Conservation (phyloP, 2,888 invertebrate species). For the Pterostichus niger region DNA sequence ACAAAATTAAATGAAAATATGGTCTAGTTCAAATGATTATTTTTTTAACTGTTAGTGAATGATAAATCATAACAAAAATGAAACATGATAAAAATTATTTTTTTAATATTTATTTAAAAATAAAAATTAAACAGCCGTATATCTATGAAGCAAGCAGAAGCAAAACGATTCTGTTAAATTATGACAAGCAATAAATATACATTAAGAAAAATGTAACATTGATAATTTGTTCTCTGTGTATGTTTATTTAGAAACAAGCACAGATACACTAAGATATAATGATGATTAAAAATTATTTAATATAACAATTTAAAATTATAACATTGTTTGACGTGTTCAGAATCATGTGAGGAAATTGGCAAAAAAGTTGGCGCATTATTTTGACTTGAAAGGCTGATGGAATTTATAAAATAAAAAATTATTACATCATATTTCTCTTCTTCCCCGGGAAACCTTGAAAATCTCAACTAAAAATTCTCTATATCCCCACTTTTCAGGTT, state of each 20-base stretch:
- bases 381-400: constrained; percentile 11
- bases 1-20: neutral
- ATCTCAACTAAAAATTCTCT: constrained; percentile 19
- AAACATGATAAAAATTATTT: no score
- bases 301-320: neutral
- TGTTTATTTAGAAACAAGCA: neutral
- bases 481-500: neutral
- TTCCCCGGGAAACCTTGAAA: constrained; percentile 50
- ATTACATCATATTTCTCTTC: constrained; percentile 51
- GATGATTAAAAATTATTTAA: no score
- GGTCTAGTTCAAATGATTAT: no score
- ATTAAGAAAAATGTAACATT: neutral
- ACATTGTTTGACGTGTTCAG: constrained; percentile 2
- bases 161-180: neutral
- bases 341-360: constrained; percentile 46
- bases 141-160: neutral
- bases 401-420: constrained; percentile 37
- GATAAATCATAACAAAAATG: no score
- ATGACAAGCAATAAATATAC: neutral
- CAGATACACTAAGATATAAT: no score
- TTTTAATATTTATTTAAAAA: no score
- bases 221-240: neutral
- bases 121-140: neutral
- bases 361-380: neutral
- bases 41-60: no score